Conservation (phyloP, 2,113 vertebrate genomes). For the Entomyzon cyanotis region DNA sequence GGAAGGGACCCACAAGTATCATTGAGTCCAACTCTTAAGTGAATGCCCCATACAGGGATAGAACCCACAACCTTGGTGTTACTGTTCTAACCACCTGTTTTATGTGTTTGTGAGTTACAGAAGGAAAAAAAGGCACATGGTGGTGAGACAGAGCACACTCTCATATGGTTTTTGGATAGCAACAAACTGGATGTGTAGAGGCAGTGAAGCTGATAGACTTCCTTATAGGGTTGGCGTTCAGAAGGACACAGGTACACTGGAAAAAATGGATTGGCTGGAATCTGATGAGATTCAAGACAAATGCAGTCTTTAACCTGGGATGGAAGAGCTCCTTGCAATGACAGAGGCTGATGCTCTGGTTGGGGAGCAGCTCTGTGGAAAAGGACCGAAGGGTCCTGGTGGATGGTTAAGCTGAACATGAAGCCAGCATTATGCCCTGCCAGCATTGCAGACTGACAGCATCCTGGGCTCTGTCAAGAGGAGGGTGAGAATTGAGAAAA, state of each 20-base stretch:
- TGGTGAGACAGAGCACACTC: not conserved
- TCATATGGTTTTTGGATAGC: not conserved
- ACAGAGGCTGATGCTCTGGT: not conserved
- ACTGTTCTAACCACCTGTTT: not conserved
- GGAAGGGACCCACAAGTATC: not conserved
- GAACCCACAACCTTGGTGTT: not conserved
- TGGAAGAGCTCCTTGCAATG: not conserved
- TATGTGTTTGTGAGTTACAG: not conserved
- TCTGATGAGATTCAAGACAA: not conserved
- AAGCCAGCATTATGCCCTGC: not conserved
- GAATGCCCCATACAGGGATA: not conserved
- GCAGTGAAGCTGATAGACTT: not conserved
- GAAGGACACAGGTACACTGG: not conserved
- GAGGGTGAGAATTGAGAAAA: not conserved
- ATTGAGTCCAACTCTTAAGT: not conserved
- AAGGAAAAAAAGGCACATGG: not conserved
- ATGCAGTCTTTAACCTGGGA: not conserved
- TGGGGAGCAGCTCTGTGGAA: not conserved
- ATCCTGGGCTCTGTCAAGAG: not conserved
- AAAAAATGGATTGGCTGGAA: not conserved
- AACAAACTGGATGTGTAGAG: not conserved
- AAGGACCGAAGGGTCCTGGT: not conserved
- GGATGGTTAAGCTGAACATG: not conserved
- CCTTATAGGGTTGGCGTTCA: fast-evolving
- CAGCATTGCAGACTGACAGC: not conserved